Evolutionary conservation across 2,113 vertebrate species (phyloP), one percentile per base, ranked within the genome.

Genomic region (Speoplatyrhinus poulsoni): DNA sequence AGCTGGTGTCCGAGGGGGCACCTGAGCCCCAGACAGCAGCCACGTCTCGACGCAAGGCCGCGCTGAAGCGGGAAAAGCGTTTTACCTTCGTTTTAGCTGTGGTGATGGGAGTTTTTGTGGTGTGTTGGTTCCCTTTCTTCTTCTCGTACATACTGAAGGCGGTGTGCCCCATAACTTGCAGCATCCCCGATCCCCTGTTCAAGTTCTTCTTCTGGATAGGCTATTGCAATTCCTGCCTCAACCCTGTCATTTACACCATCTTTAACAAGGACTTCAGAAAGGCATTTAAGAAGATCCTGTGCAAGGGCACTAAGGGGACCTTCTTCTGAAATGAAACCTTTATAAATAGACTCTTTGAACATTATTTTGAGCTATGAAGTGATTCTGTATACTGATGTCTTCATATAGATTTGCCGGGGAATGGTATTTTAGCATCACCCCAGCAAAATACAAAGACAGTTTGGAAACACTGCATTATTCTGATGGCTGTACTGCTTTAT

Each of bases 81-180:
- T 96, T 97, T 81, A 97, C 95, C 60, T 94, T 96, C 0, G 95
- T 97, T 17, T 55, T 97, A 63, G 94, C 96, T 0, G 95, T 97
- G 10, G 95, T 97, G 61, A 96, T 97, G 0, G 96, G 96, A 0
- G 96, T 93, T 10, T 97, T 97, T 0, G 92, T 97, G 8, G 73
- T 96, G 69, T 97, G 96, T 85, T 97, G 96, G 96, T 97, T 97
- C 85, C 96, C 96, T 0, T 97, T 97, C 79, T 97, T 97, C 87
- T 94, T 97, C 73, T 93, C 93, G 54, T 96, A 97, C 73, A 95
- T 95, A 57, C 91, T 97, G 36, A 74, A 91, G 0, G 95, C 95
- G 0, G 82, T 97, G 56, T 97, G 96, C 26, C 90, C 93, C 0
- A 71, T 76, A 3, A 85, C 67, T 1, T 97, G 95, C 79, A 87